Percentiles rank a stretch among this genome's conserved stretches.
Evolutionary conservation across 1,140 invertebrate genomes (phyloP).

Genomic region (Mylabris phalerata): DNA sequence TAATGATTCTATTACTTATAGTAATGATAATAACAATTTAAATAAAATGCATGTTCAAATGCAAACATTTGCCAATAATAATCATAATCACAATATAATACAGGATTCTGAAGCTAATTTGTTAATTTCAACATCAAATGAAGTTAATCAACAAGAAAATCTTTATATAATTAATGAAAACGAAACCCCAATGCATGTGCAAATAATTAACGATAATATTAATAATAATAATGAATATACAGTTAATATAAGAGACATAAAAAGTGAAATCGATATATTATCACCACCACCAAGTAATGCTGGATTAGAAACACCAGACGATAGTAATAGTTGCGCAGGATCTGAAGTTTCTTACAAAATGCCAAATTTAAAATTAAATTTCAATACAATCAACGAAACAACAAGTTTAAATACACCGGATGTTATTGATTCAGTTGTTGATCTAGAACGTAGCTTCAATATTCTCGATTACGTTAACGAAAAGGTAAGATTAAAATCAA

Average conservation of each 20-base stretch:
- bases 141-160: constrained; percentile 6
- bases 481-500: constrained; percentile 11
- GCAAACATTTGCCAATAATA: constrained; percentile 2
- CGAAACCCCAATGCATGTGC: constrained; percentile 13
- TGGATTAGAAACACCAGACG: constrained; percentile 16
- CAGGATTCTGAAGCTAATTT: constrained; percentile 14
- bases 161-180: constrained; percentile 14
- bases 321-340: constrained; percentile 6
- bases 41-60: background rate
- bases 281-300: background rate
- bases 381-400: constrained; percentile 1
- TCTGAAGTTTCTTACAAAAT: background rate
- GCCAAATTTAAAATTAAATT: constrained; percentile 10
- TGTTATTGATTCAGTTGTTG: constrained; percentile 31
- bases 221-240: constrained; percentile 11
- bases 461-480: constrained; percentile 28
- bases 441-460: constrained; percentile 29
- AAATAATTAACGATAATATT: constrained; percentile 5
- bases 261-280: constrained; percentile 15
- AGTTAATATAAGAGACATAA: constrained; percentile 18
- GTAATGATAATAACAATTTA: constrained; percentile 1
- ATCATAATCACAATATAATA: constrained; percentile 7
- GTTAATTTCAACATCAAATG: constrained; percentile 5
- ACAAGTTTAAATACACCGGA: constrained; percentile 30
- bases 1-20: constrained; percentile 11